These are phyloP conservation scores for Nomada fucata DNA, from an alignment of 2,888 invertebrate species.

Conservation along the genomic window DNA sequence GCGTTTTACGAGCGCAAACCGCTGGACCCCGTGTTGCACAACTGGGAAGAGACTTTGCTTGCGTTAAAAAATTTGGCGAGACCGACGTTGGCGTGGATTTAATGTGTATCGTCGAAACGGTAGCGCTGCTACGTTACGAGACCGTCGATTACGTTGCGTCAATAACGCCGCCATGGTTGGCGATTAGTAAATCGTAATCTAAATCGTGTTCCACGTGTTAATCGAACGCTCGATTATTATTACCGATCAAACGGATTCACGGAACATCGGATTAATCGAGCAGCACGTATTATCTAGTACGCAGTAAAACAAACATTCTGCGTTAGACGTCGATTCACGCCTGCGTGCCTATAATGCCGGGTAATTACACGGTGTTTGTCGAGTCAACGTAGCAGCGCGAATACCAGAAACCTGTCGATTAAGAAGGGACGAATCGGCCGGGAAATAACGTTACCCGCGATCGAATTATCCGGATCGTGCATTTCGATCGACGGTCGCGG, in stretches of 20 bases:
- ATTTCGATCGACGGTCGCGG: too few species aligned
- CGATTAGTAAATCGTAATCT: slow-evolving; percentile 6
- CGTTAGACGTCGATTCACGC: slow-evolving; percentile 24
- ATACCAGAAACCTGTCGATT: slow-evolving; percentile 10
- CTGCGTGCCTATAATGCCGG: not conserved
- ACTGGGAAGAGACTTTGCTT: too few species aligned
- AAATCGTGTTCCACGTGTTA: not conserved
- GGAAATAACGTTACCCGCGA: not conserved
- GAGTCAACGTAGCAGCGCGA: slow-evolving; percentile 4
- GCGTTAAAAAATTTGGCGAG: too few species aligned
- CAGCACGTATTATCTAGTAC: slow-evolving; percentile 14
- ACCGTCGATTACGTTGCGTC: not conserved
- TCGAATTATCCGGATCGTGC: not conserved
- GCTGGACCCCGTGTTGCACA: too few species aligned
- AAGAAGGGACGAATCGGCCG: not conserved
- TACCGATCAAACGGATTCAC: slow-evolving; percentile 16
- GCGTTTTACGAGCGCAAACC: too few species aligned
- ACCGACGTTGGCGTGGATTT: too few species aligned
- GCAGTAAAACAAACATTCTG: slow-evolving; percentile 15
- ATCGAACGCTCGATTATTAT: slow-evolving; percentile 7
- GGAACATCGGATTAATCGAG: slow-evolving; percentile 11
- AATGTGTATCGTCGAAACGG: too few species aligned
- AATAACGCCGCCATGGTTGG: not conserved
- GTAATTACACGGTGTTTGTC: slow-evolving; percentile 19
- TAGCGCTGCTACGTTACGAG: not conserved